A percentile compares a stretch with the other conserved stretches of the same genome.
Conservation (phyloP, 2,113 vertebrate species). For the Laterallus jamaicensis region DNA sequence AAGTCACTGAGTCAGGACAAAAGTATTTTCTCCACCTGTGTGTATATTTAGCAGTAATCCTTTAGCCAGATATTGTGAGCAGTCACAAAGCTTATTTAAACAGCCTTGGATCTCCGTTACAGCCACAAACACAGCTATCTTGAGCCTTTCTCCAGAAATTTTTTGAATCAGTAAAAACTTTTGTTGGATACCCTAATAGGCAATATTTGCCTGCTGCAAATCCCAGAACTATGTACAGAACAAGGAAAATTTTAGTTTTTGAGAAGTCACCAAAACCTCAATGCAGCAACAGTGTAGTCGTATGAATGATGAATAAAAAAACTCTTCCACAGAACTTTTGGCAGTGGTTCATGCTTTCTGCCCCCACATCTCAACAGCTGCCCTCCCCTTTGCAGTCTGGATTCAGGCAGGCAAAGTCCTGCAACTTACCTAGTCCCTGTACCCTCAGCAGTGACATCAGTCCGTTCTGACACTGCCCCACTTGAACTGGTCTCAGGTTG, state of each 20-base stretch:
- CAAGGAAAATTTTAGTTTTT: neutral
- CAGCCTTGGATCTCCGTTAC: neutral
- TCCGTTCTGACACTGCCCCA: neutral
- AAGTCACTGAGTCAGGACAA: neutral
- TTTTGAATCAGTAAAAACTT: neutral
- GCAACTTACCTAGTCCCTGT: neutral
- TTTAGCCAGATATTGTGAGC: neutral
- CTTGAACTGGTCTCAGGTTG: neutral
- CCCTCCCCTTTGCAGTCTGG: neutral
- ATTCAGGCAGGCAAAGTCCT: neutral
- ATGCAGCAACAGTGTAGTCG: neutral
- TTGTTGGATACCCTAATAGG: neutral
- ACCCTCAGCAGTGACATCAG: neutral
- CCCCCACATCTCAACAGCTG: neutral
- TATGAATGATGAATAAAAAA: neutral
- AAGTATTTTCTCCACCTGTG: constrained; percentile 27
- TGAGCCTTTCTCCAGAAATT: neutral
- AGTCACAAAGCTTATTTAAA: neutral
- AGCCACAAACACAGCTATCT: neutral
- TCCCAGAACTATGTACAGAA: neutral
- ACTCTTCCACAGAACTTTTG: neutral
- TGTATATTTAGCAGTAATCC: constrained; percentile 5
- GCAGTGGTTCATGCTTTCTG: neutral
- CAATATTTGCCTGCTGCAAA: neutral
- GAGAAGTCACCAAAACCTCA: neutral